Evolutionary conservation across 1,140 invertebrate species (phyloP), one percentile per base, ranked within the genome.

Genomic region (Asbolus verrucosus): DNA sequence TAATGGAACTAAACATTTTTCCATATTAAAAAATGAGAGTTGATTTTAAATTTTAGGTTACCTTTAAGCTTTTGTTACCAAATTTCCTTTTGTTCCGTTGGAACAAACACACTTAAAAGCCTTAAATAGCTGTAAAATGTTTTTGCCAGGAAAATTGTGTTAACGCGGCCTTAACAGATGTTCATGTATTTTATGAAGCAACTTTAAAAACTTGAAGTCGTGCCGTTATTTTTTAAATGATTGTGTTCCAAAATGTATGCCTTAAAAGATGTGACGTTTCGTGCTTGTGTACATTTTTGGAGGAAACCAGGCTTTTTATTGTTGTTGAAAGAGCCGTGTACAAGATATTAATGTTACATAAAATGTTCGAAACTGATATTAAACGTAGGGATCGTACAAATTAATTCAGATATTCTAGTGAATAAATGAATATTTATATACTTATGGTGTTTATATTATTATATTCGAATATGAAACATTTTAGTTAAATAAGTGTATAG

Each of bases 221-320:
- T n/a, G n/a, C n/a, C n/a, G n/a, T n/a, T n/a, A n/a, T n/a, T n/a
- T n/a, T 19, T 59, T 59, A 21, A 59, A 14, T 21, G 8, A 9
- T 18, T 59, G 27, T 59, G 19, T 59, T 59, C 6, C 19, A 1
- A 9, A 9, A 59, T 24, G 11, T n/a, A 5, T 36, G n/a, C 33
- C n/a, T 36, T 11, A 36, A 3, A 36, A 36, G 27, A 30, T 30
- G 27, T 30, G 27, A 30, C 27, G 41, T 46, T 46, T n/a, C 19
- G 19, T 24, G 50, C 50, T 11, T 59, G 15, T n/a, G 50, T 19
- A 59, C 24, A 59, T 59, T 59, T 59, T 59, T 59, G 50, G 50
- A 59, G 8, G 18, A 21, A n/a, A 11, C n/a, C 24, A 8, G 19
- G 50, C 27, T 59, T 59, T 59, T 59, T 59, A 18, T 30, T 59